These are phyloP conservation scores for Threskiornis aethiopicus DNA, from an alignment of 2,797 vertebrate species.

Conservation along the genomic window DNA sequence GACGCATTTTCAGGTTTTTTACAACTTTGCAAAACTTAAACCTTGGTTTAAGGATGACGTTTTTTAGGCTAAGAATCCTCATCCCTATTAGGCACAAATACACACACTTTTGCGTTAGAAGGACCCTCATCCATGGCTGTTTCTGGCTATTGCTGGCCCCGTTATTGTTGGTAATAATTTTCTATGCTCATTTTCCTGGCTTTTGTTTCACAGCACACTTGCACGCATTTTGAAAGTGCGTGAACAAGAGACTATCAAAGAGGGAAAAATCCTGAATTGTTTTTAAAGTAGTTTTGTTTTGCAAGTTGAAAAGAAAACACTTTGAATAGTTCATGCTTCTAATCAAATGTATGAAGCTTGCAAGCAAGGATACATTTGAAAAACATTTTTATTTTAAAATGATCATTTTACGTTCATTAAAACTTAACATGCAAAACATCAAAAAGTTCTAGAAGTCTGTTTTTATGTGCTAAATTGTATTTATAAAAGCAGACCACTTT, in stretches of 20 bases:
- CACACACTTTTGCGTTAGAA: not conserved
- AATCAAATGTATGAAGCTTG: not conserved
- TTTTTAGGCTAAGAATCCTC: not conserved
- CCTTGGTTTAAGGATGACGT: not conserved
- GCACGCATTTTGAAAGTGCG: not conserved
- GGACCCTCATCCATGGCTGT: not conserved
- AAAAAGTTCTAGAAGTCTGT: not conserved
- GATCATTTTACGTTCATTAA: not conserved
- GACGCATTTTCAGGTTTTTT: slow-evolving; percentile 23
- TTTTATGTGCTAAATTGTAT: not conserved
- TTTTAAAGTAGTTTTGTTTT: not conserved
- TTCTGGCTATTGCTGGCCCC: not conserved
- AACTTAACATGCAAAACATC: not conserved
- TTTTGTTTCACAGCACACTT: not conserved
- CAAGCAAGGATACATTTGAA: not conserved
- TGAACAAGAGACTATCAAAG: not conserved
- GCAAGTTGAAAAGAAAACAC: not conserved
- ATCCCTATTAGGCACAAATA: not conserved
- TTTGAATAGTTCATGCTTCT: not conserved
- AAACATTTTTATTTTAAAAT: not conserved
- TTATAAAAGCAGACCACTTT: not conserved
- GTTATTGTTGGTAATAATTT: not conserved
- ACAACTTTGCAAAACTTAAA: not conserved
- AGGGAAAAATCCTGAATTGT: not conserved
- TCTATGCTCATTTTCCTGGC: not conserved